Conservation (phyloP, 2,888 invertebrate species). For the Argyresthia albistria region DNA sequence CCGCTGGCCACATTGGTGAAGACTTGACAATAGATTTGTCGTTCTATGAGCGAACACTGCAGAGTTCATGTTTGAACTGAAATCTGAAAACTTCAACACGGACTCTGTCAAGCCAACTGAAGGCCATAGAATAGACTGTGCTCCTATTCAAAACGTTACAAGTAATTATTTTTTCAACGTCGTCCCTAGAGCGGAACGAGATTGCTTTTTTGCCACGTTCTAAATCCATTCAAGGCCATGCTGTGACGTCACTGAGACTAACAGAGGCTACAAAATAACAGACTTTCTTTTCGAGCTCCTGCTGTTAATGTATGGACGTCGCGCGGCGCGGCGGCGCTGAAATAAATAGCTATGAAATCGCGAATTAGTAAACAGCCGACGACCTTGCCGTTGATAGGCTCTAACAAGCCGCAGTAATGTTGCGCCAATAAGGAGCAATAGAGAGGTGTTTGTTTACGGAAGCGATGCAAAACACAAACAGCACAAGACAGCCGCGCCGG, state of each 20-base stretch:
- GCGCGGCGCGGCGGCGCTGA: too few relatives aligned
- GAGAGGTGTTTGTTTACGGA: not conserved
- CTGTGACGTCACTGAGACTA: conserved; percentile 9
- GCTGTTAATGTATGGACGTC: not conserved
- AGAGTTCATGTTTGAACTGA: not conserved
- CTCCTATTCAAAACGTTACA: not conserved
- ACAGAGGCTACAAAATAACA: not conserved
- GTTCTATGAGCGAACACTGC: too few relatives aligned
- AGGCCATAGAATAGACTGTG: conserved; percentile 1
- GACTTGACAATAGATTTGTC: too few relatives aligned
- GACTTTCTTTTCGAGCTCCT: not conserved
- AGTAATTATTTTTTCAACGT: not conserved
- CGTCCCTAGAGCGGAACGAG: conserved; percentile 8
- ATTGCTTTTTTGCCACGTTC: conserved; percentile 12
- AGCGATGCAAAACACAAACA: conserved; percentile 1
- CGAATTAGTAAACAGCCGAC: not conserved
- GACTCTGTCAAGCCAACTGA: not conserved
- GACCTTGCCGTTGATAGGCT: not conserved
- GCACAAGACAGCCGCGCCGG: too few relatives aligned
- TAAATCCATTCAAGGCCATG: conserved; percentile 12
- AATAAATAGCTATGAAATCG: not conserved
- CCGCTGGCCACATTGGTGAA: too few relatives aligned
- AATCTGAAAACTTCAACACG: not conserved
- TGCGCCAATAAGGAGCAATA: conserved; percentile 1
- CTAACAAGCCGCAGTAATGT: not conserved